Evolutionary conservation across 2,113 vertebrate genomes (phyloP).

Genomic region (Trichomycterus rosablanca): DNA sequence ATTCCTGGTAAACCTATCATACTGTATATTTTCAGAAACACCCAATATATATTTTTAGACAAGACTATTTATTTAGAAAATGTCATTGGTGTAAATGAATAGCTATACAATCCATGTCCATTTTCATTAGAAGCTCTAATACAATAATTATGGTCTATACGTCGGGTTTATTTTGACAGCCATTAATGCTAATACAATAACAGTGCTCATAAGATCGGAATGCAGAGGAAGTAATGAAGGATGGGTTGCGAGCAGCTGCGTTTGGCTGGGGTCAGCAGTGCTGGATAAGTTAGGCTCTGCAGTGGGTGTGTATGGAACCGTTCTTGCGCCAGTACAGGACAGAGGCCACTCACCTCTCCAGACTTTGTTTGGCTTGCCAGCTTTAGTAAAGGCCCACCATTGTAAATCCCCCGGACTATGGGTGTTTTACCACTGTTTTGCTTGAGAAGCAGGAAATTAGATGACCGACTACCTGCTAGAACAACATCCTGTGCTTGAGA

Average conservation of each 20-base stretch:
- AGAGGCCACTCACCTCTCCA: constrained; percentile 71
- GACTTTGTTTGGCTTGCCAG: constrained; percentile 67
- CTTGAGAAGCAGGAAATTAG: constrained; percentile 81
- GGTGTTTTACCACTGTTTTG: constrained; percentile 68
- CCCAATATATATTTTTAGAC: constrained; percentile 31
- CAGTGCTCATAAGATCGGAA: constrained; percentile 65
- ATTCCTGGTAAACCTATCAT: constrained; percentile 11
- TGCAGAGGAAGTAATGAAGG: constrained; percentile 42
- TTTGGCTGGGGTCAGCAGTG: constrained; percentile 57
- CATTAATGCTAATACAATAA: constrained; percentile 74
- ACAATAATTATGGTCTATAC: constrained; percentile 66
- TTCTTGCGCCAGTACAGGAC: constrained; percentile 58
- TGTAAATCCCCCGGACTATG: constrained; percentile 63
- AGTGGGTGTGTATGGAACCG: constrained; percentile 44
- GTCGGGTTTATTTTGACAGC: constrained; percentile 72
- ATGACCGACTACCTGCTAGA: constrained; percentile 80
- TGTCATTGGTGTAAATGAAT: constrained; percentile 45
- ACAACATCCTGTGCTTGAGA: constrained; percentile 82
- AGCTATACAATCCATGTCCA: constrained; percentile 19
- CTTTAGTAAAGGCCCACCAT: constrained; percentile 67
- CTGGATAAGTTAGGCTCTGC: constrained; percentile 65
- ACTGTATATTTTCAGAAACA: too few species aligned
- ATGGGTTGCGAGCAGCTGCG: constrained; percentile 42
- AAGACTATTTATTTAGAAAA: constrained; percentile 46
- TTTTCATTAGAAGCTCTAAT: constrained; percentile 62